Conservation (phyloP, 2,888 invertebrate species). For the Agrotis clavis region DNA sequence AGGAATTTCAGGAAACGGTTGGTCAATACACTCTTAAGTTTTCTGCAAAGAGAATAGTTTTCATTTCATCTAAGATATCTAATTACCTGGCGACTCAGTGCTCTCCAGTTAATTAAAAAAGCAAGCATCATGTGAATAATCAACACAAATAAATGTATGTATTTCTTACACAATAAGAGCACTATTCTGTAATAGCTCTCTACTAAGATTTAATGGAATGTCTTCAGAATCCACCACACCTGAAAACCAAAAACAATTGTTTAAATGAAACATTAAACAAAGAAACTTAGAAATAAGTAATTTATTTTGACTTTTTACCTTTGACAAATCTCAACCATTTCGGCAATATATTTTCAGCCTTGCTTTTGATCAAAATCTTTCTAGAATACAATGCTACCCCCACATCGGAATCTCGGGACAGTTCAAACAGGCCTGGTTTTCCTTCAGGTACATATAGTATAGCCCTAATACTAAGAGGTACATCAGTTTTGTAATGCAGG, state of each 20-base stretch:
- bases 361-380: conserved; percentile 97
- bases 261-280: not conserved
- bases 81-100: not conserved
- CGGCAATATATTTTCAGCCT: conserved; percentile 97
- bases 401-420: conserved; percentile 95
- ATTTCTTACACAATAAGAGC: conserved; percentile 94
- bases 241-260: conserved; percentile 70
- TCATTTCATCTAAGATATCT: not conserved
- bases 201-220: conserved; percentile 98
- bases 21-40: conserved; percentile 96
- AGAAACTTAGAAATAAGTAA: not conserved
- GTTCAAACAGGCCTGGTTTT: conserved; percentile 97
- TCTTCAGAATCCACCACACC: conserved; percentile 99
- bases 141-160: not conserved
- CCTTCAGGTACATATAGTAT: conserved; percentile 98
- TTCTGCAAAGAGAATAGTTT: conserved; percentile 84
- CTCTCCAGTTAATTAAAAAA: not conserved
- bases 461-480: conserved; percentile 97
- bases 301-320: conserved; percentile 90
- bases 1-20: conserved; percentile 96
- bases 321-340: conserved; percentile 99
- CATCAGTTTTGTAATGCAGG: conserved; percentile 98
- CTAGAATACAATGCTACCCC: conserved; percentile 98
- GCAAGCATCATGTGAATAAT: not conserved
- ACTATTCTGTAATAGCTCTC: conserved; percentile 98